Percentiles rank a stretch among this genome's conserved stretches.
These are phyloP conservation scores for Triplophysa dalaica DNA, from an alignment of 2,113 vertebrate genomes.

Conservation along the genomic window DNA sequence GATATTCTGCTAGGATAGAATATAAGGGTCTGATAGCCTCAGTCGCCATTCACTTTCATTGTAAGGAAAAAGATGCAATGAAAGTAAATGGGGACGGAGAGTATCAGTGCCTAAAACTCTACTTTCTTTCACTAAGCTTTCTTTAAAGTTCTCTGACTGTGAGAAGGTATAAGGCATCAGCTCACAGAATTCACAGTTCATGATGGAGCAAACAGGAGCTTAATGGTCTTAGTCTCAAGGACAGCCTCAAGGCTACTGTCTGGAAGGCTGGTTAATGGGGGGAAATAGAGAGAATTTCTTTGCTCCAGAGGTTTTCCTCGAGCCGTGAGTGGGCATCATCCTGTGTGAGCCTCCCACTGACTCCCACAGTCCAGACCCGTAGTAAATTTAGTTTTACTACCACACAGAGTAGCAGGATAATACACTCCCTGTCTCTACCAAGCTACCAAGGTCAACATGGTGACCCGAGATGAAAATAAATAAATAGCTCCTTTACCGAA, in stretches of 20 bases:
- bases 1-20: too few relatives aligned
- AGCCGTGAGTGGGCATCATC: slow-evolving; percentile 56
- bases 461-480: slow-evolving; percentile 63
- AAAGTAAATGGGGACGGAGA: too few relatives aligned
- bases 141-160: slow-evolving; percentile 3
- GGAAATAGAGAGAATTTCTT: slow-evolving; percentile 49
- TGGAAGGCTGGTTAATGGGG: slow-evolving; percentile 44
- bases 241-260: slow-evolving; percentile 33
- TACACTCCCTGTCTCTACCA: slow-evolving; percentile 61
- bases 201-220: slow-evolving; percentile 38
- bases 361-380: slow-evolving; percentile 51
- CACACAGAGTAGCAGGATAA: slow-evolving; percentile 57
- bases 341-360: slow-evolving; percentile 54
- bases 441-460: slow-evolving; percentile 55
- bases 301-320: slow-evolving; percentile 51
- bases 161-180: slow-evolving; percentile 5
- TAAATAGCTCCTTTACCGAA: slow-evolving; percentile 63
- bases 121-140: not conserved
- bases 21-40: too few relatives aligned
- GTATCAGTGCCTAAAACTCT: too few relatives aligned
- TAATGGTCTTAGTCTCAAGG: slow-evolving; percentile 37
- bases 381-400: slow-evolving; percentile 65
- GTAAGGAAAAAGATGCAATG: too few relatives aligned
- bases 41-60: too few relatives aligned
- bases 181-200: slow-evolving; percentile 14